Conservation (phyloP, 1,140 invertebrate species). For the Drosophila parvula region DNA sequence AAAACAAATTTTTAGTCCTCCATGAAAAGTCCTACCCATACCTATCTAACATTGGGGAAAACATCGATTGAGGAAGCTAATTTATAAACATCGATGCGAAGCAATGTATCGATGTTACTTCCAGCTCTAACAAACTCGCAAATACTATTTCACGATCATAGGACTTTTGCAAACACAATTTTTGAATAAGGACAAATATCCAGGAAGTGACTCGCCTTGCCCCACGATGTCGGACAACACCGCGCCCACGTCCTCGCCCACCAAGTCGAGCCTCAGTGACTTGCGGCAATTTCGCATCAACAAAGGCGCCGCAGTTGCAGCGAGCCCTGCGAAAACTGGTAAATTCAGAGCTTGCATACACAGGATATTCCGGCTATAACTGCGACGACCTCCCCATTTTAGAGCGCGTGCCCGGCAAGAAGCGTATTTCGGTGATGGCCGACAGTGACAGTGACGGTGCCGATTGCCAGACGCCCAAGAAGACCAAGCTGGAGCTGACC, state of each 20-base stretch:
- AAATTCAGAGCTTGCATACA: slow-evolving; percentile 17
- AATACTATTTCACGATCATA: slow-evolving; percentile 31
- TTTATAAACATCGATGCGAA: no score
- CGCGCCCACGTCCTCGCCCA: slow-evolving; percentile 49
- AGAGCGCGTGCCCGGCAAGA: slow-evolving; percentile 81
- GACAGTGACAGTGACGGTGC: slow-evolving; percentile 80
- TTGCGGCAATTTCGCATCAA: slow-evolving; percentile 82
- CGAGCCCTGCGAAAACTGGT: slow-evolving; percentile 66
- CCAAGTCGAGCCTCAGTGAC: slow-evolving; percentile 73
- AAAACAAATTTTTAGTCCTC: no score
- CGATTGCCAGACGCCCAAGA: slow-evolving; percentile 67
- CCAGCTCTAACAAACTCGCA: slow-evolving; percentile 15
- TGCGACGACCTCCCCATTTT: neutral
- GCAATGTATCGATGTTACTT: neutral
- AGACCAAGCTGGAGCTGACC: slow-evolving; percentile 65
- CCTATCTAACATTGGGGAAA: neutral
- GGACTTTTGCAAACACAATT: slow-evolving; percentile 44
- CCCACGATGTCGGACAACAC: slow-evolving; percentile 67
- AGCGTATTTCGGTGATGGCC: slow-evolving; percentile 77
- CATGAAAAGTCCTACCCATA: neutral
- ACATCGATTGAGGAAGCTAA: neutral
- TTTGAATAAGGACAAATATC: slow-evolving; percentile 54
- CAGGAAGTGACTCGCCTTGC: slow-evolving; percentile 30
- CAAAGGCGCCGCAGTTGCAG: slow-evolving; percentile 54
- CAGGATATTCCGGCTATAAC: slow-evolving; percentile 16